A percentile compares a stretch with the other conserved stretches of the same genome.
Evolutionary conservation across 2,797 vertebrate genomes (phyloP).

Genomic region (Luscinia luscinia): DNA sequence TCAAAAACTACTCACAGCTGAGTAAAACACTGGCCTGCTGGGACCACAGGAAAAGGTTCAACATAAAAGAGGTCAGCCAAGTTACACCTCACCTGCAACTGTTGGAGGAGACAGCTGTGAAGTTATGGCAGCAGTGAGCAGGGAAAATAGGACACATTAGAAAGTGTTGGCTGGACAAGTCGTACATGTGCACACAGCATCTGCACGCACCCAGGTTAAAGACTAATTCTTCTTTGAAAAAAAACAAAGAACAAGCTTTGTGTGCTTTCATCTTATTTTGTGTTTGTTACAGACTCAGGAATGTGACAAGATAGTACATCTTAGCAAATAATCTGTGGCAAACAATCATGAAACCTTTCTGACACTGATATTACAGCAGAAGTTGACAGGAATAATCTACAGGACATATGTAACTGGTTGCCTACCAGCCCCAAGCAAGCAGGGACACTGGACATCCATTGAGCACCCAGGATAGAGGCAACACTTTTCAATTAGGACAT

Average conservation of each 20-base stretch:
- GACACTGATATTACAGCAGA: not conserved
- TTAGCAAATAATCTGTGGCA: not conserved
- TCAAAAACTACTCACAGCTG: not conserved
- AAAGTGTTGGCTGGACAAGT: conserved; percentile 11
- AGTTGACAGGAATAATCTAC: not conserved
- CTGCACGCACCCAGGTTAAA: not conserved
- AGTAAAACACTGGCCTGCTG: conserved; percentile 6
- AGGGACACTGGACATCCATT: not conserved
- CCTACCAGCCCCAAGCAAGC: not conserved
- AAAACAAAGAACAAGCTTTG: not conserved
- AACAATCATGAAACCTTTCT: not conserved
- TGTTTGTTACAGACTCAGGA: not conserved
- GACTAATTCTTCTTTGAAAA: not conserved
- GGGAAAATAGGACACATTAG: not conserved
- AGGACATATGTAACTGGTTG: not conserved
- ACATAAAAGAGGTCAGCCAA: conserved; percentile 45
- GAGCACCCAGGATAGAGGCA: not conserved
- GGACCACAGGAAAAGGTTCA: not conserved
- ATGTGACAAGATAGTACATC: not conserved
- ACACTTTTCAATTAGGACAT: not conserved
- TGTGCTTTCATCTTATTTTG: not conserved
- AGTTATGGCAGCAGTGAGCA: not conserved
- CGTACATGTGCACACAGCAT: not conserved
- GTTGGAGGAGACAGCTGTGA: conserved; percentile 33
- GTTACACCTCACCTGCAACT: conserved; percentile 52